Evolutionary conservation across 2,113 vertebrate species (phyloP), one percentile per base, ranked within the genome.

Genomic region (Nycticorax nycticorax): DNA sequence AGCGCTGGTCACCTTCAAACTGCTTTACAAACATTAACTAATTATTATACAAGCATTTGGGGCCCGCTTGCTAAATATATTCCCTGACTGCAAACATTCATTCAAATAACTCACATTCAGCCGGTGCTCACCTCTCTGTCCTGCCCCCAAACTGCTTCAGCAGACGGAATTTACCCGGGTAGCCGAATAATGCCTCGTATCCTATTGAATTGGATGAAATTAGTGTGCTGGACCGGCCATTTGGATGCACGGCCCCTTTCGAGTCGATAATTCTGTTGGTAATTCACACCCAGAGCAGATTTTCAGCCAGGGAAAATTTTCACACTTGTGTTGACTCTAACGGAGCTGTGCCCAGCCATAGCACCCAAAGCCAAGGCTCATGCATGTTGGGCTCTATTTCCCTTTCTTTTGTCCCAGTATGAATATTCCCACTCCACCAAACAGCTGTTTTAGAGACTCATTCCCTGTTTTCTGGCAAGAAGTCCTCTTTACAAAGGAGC

Each of bases 1-100:
- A 13, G 32, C 33, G 52, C 93, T 95, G 86, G 89, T 95, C 93
- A 96, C 92, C 85, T 89, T 90, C 76, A 95, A 59, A 94, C 55
- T 23, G 79, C 81, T 95, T 82, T 82, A 20, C 85, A 95, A 96
- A 96, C 55, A 93, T 84, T 57, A 91, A 83, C 78, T 96, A 86
- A 96, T 94, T 90, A 88, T 90, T 97, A 77, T 35, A 77, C 50
- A 71, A 85, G 75, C 86, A 59, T 87, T 91, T 35, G 48, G 22
- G 81, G 55, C 28, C 81, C 53, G 59, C 81, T 90, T 73, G 74
- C 63, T 95, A 62, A 93, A 76, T 69, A 35, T 3, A 55, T n/a
- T n/a, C 63, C 59, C 75, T 26, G 56, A 26, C 62, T 80, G 82
- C 59, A 66, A 92, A 83, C 62, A 78, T 85, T 63, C 76, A 28